Percentiles rank a stretch among this genome's conserved stretches.
Evolutionary conservation across 1,140 invertebrate genomes (phyloP).

Genomic region (Daktulosphaira vitifoliae): DNA sequence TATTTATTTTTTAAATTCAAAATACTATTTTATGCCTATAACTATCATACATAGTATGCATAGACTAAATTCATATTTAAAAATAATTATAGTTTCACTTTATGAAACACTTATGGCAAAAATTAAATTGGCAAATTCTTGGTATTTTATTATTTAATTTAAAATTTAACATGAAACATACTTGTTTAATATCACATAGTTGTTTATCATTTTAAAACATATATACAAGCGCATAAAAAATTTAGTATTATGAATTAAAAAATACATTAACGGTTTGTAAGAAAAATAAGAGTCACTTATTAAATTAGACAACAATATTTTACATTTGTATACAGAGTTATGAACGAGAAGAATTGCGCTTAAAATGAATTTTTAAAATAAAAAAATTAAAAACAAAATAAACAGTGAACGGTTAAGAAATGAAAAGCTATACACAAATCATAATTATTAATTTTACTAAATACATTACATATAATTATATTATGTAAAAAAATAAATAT

Average conservation of each 20-base stretch:
- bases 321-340: conserved; percentile 15
- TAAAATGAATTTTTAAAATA: background rate
- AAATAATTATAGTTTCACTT: too few species aligned
- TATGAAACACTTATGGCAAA: too few species aligned
- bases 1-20: too few species aligned
- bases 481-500: conserved; percentile 31
- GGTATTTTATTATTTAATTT: too few species aligned
- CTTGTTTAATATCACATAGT: conserved; percentile 21
- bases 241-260: background rate
- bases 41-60: too few species aligned
- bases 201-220: conserved; percentile 1
- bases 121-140: too few species aligned
- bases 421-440: background rate
- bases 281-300: background rate
- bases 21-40: too few species aligned
- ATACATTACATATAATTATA: conserved; percentile 10
- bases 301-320: conserved; percentile 26
- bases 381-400: background rate
- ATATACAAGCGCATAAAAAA: conserved; percentile 1
- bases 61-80: too few species aligned
- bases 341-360: background rate
- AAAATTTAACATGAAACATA: conserved; percentile 16
- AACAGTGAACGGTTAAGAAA: background rate
- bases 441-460: conserved; percentile 18
- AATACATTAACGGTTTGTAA: conserved; percentile 11